phyloP scores from a whole-genome alignment of 1,140 invertebrate species.

The Calycopis cecrops region DNA sequence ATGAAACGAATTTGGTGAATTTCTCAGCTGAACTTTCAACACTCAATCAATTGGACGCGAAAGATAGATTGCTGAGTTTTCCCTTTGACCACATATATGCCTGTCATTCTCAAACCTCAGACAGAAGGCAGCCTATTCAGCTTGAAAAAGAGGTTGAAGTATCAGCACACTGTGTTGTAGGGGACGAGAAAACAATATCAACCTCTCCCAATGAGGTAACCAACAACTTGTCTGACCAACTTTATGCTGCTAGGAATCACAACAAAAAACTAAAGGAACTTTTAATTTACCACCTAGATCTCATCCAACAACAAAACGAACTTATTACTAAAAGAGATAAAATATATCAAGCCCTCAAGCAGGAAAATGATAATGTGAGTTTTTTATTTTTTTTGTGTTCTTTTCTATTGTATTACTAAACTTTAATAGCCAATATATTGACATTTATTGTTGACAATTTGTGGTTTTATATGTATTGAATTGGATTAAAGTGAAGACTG shows the following conservation, averaged over 20 bases:
- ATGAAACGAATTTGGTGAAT: conserved; percentile 67
- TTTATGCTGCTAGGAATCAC: conserved; percentile 42
- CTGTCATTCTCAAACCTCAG: conserved; percentile 49
- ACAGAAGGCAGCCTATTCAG: conserved; percentile 38
- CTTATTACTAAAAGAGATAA: conserved; percentile 53
- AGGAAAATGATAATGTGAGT: conserved; percentile 65
- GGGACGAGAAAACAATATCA: conserved; percentile 36
- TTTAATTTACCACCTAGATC: conserved; percentile 53
- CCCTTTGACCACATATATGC: conserved; percentile 67
- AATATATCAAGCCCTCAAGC: conserved; percentile 46
- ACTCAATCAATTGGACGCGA: conserved; percentile 54
- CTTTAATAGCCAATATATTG: too few species aligned
- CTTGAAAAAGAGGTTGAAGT: conserved; percentile 52
- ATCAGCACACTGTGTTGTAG: conserved; percentile 38
- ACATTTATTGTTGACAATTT: too few species aligned
- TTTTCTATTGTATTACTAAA: not conserved
- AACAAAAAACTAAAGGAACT: conserved; percentile 54
- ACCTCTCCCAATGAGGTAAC: conserved; percentile 29
- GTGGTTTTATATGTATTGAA: too few species aligned
- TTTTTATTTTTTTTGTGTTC: not conserved
- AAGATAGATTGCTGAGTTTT: conserved; percentile 58
- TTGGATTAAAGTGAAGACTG: too few species aligned
- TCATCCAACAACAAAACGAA: conserved; percentile 63
- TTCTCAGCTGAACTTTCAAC: conserved; percentile 52
- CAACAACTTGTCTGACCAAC: conserved; percentile 32